Evolutionary conservation across 2,113 vertebrate genomes (phyloP), one percentile per base, ranked within the genome.

Genomic region (Psilopogon haemacephalus): DNA sequence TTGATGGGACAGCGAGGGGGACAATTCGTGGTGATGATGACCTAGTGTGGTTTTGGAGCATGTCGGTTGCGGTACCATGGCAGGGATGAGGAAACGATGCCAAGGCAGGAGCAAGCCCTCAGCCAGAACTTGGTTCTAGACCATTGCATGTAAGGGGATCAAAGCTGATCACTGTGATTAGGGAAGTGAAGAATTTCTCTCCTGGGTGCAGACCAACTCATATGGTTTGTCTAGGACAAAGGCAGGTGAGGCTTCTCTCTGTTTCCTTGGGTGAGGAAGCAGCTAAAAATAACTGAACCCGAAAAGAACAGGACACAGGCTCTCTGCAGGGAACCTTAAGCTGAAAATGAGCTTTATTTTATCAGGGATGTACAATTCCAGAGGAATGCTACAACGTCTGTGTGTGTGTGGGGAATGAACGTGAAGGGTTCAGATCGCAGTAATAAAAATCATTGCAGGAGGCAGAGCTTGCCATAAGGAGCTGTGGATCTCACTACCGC

Each of bases 251-350:
- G 9, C 44, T 71, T 35, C 37, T 30, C n/a, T 42, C 30, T 7
- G 4, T n/a, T n/a, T n/a, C 15, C 30, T 5, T 10, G 9, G 19
- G 58, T 9, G 35, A 64, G 32, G 38, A 59, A 21, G 26, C 9
- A 15, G 1, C 4, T 2, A 7, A 8, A 21, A 11, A 6, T 11
- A 69, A 33, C 26, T 2, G 10, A 58, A 35, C 30, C 37, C 3
- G 2, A 1, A 32, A 42, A 8, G 40, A 35, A 19, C 0, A 8
- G 10, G 35, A 30, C 7, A 54, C 2, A 5, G 37, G 8, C 42
- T 32, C 16, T 1, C 30, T 20, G 37, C 0, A 0, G 42, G n/a
- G 20, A 60, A 3, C 24, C 5, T 9, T 7, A 6, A 27, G 11
- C 46, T n/a, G 40, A 10, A 37, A 35, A 37, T 11, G 0, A 5